Base-by-base conservation (phyloP, 2,888 invertebrate genomes). In the Nycteola revayana region DNA sequence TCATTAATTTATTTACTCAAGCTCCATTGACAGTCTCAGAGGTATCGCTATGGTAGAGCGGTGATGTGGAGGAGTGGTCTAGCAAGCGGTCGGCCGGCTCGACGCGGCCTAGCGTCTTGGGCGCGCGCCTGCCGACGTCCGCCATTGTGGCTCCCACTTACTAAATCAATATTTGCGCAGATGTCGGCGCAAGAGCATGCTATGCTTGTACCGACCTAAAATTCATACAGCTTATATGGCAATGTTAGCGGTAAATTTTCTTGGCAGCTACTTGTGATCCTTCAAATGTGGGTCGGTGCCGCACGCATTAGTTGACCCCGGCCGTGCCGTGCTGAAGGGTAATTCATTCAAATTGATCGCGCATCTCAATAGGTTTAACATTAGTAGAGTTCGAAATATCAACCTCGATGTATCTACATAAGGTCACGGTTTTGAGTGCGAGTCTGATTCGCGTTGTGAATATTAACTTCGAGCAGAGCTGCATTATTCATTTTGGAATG, bases 131-230 rank as follows among this genome's bases (percentile, higher is more conserved):
- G 63, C 61, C 40, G 42, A 61, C 60, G 60, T 67, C 71, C 71
- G 72, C 72, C 69, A 82, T 83, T 80, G 78, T 78, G 66, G 61
- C 77, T 76, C 72, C 82, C 70, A 75, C 85, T 84, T 85, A 88
- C 86, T 84, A 86, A 87, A 86, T 87, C 87, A 88, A 88, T 88
- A 88, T 88, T 88, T 86, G 87, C 85, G 75, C 87, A 88, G 87
- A 85, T 87, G 87, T 84, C 81, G 84, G 81, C 77, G 75, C 76
- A 84, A 87, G 85, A 88, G 82, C 85, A 85, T 78, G 78, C 76
- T 81, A 77, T 84, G 80, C 84, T 83, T 81, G 79, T 76, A 74
- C 76, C 82, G 88, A 88, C 88, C 88, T 87, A 87, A 88, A 87
- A 87, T 84, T 85, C 86, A 84, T 84, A 84, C 83, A 78, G 81